Evolutionary conservation across 2,113 vertebrate genomes (phyloP), one percentile per base, ranked within the genome.

Genomic region (Phrynosoma platyrhinos): DNA sequence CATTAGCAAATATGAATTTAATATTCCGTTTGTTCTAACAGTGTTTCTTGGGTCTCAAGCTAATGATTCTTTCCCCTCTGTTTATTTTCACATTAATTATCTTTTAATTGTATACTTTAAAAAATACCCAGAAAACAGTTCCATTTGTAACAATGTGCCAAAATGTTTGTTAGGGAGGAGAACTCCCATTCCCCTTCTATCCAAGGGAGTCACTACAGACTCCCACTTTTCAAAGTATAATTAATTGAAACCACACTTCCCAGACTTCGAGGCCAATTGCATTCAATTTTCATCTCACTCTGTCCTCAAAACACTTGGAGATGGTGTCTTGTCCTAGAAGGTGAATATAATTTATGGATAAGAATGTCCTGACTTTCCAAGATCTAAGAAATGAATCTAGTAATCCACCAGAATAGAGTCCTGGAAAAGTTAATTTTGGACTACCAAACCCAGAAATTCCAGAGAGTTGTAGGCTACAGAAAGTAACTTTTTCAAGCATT

Each of bases 11-110:
- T 84, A 32, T 0, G 14, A 92, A 95, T 93, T 93, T 93, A 92
- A 93, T 94, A 92, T 93, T 94, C 88, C 91, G 90, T 94, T 94
- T 90, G 90, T 93, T 95, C 92, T 93, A 90, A 82, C 83, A 79
- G 64, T 30, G 0, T 91, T 94, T 87, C 72, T 64, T 87, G 71
- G 32, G 87, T 93, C 93, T 95, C 88, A 91, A 90, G 83, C 16
- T 92, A 94, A 94, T 94, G 80, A 66, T 83, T 95, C 87, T 91
- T 94, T 92, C 90, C 93, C 90, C 90, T 92, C 74, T 79, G 83
- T 78, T 90, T 93, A 92, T 87, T 92, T 93, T 90, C 85, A 91
- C 79, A 85, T 95, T 94, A 95, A 93, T 94, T 94, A 85, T 79
- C 88, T 87, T 91, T 91, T 91, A 92, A 81, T 42, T 86, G 80